Conservation (phyloP, 2,888 invertebrate genomes). For the Zele albiditarsus region DNA sequence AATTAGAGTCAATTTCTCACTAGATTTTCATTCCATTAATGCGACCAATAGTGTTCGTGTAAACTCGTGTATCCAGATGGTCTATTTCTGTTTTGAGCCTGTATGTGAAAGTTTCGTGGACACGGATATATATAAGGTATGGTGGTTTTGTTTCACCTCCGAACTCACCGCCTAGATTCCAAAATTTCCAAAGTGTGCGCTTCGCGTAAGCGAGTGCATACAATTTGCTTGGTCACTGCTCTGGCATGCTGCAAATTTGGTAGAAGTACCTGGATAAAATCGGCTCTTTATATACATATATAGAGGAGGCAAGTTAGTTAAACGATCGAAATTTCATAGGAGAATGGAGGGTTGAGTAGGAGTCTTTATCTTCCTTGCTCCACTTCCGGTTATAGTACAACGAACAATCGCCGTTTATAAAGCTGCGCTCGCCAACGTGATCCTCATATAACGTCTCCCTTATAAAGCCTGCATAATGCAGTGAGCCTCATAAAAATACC, state of each 20-base stretch:
- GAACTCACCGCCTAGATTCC: not conserved
- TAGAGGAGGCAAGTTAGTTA: not conserved
- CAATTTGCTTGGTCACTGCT: constrained; percentile 16
- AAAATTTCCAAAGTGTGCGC: constrained; percentile 2
- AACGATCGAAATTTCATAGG: constrained; percentile 6
- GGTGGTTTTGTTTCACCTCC: not conserved
- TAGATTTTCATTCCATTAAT: not conserved
- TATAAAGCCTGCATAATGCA: constrained; percentile 56
- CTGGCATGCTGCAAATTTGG: constrained; percentile 18
- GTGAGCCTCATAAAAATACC: constrained; percentile 50
- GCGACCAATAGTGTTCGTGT: not conserved
- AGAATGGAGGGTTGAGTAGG: not conserved
- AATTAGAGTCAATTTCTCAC: not conserved
- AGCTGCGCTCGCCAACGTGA: constrained; percentile 39
- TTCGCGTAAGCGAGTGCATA: not conserved
- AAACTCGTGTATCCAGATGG: not conserved
- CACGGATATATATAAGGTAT: not conserved
- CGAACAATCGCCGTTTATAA: constrained; percentile 42
- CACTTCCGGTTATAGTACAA: constrained; percentile 28
- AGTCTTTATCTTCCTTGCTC: constrained; percentile 17
- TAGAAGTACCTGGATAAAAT: constrained; percentile 15
- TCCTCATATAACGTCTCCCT: constrained; percentile 52
- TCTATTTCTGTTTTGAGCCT: not conserved
- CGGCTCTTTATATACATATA: not conserved
- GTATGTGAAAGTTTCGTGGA: not conserved